These are phyloP conservation scores for Meleagris gallopavo DNA, from an alignment of 2,113 vertebrate species.

Conservation along the genomic window DNA sequence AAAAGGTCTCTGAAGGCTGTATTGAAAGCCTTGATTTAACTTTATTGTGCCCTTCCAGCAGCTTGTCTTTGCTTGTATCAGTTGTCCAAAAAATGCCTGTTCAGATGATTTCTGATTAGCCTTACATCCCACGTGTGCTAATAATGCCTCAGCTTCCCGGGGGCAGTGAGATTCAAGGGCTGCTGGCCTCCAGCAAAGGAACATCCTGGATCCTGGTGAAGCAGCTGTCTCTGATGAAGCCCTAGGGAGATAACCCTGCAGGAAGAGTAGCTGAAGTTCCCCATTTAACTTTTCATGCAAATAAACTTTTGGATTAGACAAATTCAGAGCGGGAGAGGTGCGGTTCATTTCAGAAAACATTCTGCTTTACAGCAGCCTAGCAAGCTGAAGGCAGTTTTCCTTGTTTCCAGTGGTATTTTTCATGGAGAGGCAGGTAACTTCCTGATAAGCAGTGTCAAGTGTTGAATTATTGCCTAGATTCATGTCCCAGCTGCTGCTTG, in stretches of 20 bases:
- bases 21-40: not conserved
- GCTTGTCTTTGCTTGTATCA: not conserved
- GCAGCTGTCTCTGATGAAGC: not conserved
- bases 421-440: not conserved
- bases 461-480: not conserved
- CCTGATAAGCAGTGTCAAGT: not conserved
- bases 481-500: not conserved
- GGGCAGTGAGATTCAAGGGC: not conserved
- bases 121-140: not conserved
- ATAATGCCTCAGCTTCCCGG: not conserved
- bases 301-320: not conserved
- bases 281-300: not conserved
- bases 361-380: not conserved
- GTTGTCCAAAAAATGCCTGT: not conserved
- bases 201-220: not conserved
- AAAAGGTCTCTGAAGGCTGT: not conserved
- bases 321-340: not conserved
- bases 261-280: not conserved
- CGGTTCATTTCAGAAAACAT: not conserved
- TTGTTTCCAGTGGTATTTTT: not conserved
- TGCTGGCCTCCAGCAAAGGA: not conserved
- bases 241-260: not conserved
- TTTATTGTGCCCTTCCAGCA: not conserved
- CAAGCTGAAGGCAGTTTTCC: not conserved
- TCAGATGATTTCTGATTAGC: not conserved